A percentile compares a stretch with the other conserved stretches of the same genome.
phyloP scores from a whole-genome alignment of 2,797 vertebrate species.

The Dipus sagitta region DNA sequence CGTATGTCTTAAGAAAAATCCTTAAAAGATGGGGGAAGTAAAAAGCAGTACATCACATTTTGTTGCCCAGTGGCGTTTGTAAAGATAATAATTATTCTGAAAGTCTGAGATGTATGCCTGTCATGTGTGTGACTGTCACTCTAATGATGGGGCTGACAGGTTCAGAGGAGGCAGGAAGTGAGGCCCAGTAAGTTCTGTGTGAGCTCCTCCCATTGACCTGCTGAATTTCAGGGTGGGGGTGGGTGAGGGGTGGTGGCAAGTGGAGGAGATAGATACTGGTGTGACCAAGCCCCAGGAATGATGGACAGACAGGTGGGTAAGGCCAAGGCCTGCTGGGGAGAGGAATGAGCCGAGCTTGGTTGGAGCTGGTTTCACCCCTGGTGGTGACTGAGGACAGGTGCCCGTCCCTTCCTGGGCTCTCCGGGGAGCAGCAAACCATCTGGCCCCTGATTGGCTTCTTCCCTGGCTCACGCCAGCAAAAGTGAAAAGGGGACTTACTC shows the following conservation, averaged over 20 bases:
- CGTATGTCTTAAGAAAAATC: neutral
- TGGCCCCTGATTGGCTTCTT: neutral
- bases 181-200: neutral
- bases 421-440: neutral
- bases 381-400: neutral
- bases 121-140: neutral
- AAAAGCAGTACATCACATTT: neutral
- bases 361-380: neutral
- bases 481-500: slow-evolving; percentile 15
- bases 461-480: neutral
- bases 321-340: neutral
- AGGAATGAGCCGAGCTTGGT: neutral
- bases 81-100: neutral
- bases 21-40: neutral
- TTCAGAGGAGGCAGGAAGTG: neutral
- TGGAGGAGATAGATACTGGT: neutral
- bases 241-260: neutral
- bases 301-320: neutral
- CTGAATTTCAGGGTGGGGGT: too few species aligned
- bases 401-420: neutral
- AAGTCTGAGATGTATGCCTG: neutral
- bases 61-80: neutral
- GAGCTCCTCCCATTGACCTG: too few species aligned
- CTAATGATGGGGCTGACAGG: rapidly evolving
- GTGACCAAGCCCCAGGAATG: too few species aligned